Evolutionary conservation across 2,888 invertebrate species (phyloP).

Genomic region (Agrochola litura): DNA sequence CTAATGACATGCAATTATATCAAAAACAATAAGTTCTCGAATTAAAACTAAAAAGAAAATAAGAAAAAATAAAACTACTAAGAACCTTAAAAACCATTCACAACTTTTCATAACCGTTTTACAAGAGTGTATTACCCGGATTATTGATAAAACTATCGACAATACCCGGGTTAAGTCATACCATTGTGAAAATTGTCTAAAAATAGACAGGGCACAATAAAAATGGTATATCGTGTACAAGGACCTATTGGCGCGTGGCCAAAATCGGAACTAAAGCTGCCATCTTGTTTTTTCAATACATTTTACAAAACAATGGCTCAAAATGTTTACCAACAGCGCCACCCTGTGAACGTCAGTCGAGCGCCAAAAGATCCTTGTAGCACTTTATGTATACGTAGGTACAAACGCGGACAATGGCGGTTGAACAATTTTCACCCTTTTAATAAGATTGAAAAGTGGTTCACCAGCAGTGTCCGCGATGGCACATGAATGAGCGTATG

Average conservation of each 20-base stretch:
- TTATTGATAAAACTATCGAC: conserved; percentile 14
- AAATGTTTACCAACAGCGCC: neutral
- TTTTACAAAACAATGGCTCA: neutral
- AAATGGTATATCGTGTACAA: conserved; percentile 5
- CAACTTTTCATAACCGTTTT: conserved; percentile 40
- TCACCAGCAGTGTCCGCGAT: too few relatives aligned
- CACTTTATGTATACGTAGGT: neutral
- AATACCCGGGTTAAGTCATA: conserved; percentile 14
- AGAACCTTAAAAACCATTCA: conserved; percentile 40
- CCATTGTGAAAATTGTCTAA: conserved; percentile 24
- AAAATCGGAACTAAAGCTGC: neutral
- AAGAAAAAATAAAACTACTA: too few relatives aligned
- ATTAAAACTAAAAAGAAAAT: conserved; percentile 51
- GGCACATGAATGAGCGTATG: conserved; percentile 39
- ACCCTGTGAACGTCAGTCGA: neutral
- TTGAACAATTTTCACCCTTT: too few relatives aligned
- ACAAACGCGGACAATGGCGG: neutral
- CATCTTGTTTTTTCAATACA: conserved; percentile 1
- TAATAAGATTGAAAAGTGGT: neutral
- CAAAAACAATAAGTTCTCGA: conserved; percentile 56
- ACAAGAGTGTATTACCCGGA: conserved; percentile 1
- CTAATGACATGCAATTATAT: conserved; percentile 44
- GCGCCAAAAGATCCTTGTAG: neutral
- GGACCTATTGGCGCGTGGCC: neutral
- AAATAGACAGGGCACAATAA: conserved; percentile 39